Evolutionary conservation across 1,140 invertebrate species (phyloP).

Genomic region (Aphidius gifuensis): DNA sequence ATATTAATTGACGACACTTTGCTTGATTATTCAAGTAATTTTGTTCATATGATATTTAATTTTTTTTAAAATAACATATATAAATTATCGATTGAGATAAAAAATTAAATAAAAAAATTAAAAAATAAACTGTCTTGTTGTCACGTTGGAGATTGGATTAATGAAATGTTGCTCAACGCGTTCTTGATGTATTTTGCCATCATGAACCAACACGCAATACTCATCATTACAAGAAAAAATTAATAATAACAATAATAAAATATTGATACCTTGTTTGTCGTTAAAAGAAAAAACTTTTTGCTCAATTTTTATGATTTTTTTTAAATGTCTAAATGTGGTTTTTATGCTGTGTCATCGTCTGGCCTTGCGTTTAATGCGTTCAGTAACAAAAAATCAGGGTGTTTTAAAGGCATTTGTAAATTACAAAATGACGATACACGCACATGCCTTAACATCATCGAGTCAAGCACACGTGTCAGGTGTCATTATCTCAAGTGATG

Average conservation of each 20-base stretch:
- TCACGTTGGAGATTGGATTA: not conserved
- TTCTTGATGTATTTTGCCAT: constrained; percentile 3
- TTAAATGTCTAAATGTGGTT: constrained; percentile 32
- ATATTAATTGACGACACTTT: too few species aligned
- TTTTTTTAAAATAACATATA: too few species aligned
- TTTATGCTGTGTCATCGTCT: constrained; percentile 37
- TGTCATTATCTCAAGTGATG: constrained; percentile 22
- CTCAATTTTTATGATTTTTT: not conserved
- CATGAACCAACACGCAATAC: constrained; percentile 12
- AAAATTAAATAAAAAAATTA: not conserved
- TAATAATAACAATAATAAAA: too few species aligned
- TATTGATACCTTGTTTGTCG: too few species aligned
- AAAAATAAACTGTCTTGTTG: not conserved
- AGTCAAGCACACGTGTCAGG: constrained; percentile 15
- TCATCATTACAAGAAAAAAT: constrained; percentile 1
- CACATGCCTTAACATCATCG: not conserved
- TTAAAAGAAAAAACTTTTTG: not conserved
- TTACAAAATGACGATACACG: not conserved
- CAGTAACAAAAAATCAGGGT: constrained; percentile 10
- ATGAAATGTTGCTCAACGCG: constrained; percentile 21
- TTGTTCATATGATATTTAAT: too few species aligned
- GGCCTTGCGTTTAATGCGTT: constrained; percentile 24
- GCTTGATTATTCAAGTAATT: too few species aligned
- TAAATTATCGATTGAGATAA: not conserved
- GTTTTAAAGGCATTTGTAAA: constrained; percentile 16